These are phyloP conservation scores for Lumbricus terrestris DNA, from an alignment of 2,888 invertebrate species.

Conservation along the genomic window DNA sequence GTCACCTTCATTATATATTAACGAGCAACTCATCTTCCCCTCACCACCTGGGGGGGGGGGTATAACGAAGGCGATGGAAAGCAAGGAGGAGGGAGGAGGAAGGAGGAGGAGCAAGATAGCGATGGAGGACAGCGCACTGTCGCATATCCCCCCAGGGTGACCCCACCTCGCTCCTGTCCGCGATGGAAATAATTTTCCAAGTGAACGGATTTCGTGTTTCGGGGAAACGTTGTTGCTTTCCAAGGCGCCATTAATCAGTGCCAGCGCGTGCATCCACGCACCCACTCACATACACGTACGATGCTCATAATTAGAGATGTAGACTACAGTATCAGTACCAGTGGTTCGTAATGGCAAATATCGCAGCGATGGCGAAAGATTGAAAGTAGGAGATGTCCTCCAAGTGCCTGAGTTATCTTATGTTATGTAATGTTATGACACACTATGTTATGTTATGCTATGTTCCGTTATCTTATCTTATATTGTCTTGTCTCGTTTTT, in stretches of 20 bases:
- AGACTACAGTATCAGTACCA: background rate
- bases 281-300: background rate
- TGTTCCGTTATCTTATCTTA: too few relatives aligned
- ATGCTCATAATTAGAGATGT: background rate
- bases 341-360: too few relatives aligned
- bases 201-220: background rate
- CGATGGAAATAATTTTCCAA: background rate
- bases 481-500: too few relatives aligned
- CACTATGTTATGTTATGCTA: too few relatives aligned
- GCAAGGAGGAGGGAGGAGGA: too few relatives aligned
- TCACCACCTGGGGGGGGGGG: background rate
- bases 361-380: too few relatives aligned
- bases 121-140: background rate
- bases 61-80: background rate
- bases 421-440: too few relatives aligned
- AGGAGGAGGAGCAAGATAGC: background rate
- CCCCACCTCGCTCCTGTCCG: background rate
- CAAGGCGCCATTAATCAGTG: background rate
- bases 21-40: background rate
- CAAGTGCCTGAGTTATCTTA: too few relatives aligned
- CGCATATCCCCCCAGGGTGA: too few relatives aligned
- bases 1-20: background rate
- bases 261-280: background rate
- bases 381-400: too few relatives aligned
- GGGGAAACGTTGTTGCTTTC: background rate